phyloP scores from a whole-genome alignment of 1,140 invertebrate genomes.

The Magallana ariakensis region DNA sequence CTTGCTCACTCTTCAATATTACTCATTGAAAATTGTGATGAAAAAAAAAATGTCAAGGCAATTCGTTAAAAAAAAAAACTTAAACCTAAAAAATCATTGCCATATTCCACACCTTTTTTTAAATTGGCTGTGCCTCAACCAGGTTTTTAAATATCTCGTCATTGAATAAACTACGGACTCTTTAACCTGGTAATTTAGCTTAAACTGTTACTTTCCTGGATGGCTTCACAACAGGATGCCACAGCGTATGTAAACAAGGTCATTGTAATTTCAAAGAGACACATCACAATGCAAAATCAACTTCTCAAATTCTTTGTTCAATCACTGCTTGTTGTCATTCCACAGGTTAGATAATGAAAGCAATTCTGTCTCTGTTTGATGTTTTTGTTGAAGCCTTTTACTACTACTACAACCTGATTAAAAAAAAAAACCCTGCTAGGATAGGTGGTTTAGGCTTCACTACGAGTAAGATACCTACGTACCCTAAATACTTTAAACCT shows the following conservation, averaged over 20 bases:
- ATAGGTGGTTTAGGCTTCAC: not conserved
- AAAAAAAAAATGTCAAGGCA: no score
- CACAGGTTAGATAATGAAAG: not conserved
- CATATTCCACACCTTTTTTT: conserved; percentile 16
- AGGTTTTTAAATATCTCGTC: not conserved
- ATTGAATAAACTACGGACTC: not conserved
- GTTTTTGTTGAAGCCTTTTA: not conserved
- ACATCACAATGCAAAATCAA: conserved; percentile 16
- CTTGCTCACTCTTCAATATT: not conserved
- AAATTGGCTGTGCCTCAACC: not conserved
- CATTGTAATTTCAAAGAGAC: conserved; percentile 27
- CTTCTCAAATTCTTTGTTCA: conserved; percentile 33
- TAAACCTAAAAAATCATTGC: not conserved
- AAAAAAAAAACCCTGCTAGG: not conserved
- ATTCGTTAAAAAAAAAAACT: no score
- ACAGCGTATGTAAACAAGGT: not conserved
- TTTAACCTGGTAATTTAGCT: not conserved
- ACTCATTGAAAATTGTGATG: not conserved
- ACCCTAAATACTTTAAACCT: no score
- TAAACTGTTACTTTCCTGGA: conserved; percentile 19
- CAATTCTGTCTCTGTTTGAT: conserved; percentile 17
- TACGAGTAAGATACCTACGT: not conserved
- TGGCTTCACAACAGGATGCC: conserved; percentile 11
- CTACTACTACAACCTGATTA: not conserved
- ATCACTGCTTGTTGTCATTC: not conserved